Evolutionary conservation across 2,888 invertebrate species (phyloP).

Genomic region (Leptogaster cylindrica): DNA sequence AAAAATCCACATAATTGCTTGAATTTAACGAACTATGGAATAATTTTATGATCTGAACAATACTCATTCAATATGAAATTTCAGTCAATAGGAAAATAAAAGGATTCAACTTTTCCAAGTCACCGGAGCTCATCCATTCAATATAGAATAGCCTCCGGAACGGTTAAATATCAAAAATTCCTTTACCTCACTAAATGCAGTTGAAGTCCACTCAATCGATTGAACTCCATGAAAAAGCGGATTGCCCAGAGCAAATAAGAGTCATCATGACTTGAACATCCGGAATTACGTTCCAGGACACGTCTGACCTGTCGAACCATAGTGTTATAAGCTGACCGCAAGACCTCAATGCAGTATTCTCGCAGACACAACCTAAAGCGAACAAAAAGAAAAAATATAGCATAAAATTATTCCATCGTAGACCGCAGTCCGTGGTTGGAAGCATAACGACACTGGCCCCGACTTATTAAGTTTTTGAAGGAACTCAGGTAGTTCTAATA

Average conservation of each 20-base stretch:
- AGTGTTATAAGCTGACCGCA: slow-evolving; percentile 91
- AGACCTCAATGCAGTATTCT: slow-evolving; percentile 92
- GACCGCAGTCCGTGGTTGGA: neutral
- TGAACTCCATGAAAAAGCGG: slow-evolving; percentile 97
- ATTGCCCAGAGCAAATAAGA: slow-evolving; percentile 94
- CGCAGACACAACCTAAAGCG: slow-evolving; percentile 84
- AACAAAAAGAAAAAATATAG: slow-evolving; percentile 58
- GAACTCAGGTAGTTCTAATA: slow-evolving; percentile 2
- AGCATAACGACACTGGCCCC: neutral
- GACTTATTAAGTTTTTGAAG: slow-evolving; percentile 7
- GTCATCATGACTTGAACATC: slow-evolving; percentile 83
- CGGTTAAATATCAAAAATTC: slow-evolving; percentile 46
- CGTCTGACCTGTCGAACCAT: slow-evolving; percentile 89
- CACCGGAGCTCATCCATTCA: too few species aligned
- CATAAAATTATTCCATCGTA: neutral
- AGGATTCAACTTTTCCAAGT: too few species aligned
- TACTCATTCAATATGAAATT: too few species aligned
- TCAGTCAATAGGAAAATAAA: too few species aligned
- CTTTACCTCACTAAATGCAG: slow-evolving; percentile 85
- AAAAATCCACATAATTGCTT: too few species aligned
- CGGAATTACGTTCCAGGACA: slow-evolving; percentile 70
- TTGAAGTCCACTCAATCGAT: slow-evolving; percentile 84
- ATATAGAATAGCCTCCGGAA: slow-evolving; percentile 36
- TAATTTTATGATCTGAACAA: too few species aligned
- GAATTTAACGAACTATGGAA: too few species aligned